Evolutionary conservation across 2,888 invertebrate species (phyloP).

Genomic region (Empis stercorea): DNA sequence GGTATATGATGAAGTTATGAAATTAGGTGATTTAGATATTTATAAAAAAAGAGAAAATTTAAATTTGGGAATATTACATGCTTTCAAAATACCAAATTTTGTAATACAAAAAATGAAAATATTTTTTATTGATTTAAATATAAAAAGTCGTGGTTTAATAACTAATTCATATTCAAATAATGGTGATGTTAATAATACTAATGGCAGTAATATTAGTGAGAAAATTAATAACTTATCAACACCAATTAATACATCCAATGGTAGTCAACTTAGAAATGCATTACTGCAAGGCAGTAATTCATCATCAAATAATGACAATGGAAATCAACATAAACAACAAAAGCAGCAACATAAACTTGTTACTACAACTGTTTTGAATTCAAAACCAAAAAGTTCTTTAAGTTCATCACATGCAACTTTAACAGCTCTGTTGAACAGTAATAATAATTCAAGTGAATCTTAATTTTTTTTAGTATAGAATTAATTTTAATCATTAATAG

Average conservation of each 20-base stretch:
- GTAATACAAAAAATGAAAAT: conserved; percentile 48
- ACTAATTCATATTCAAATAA: conserved; percentile 28
- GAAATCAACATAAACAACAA: conserved; percentile 5
- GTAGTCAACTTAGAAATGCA: conserved; percentile 31
- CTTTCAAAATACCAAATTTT: conserved; percentile 45
- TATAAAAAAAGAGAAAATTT: conserved; percentile 37
- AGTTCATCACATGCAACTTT: conserved; percentile 36
- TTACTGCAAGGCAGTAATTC: conserved; percentile 22
- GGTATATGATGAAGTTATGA: conserved; percentile 46
- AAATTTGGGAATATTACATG: conserved; percentile 28
- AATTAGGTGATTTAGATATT: conserved; percentile 43
- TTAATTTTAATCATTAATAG: too few relatives aligned
- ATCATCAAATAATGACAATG: conserved; percentile 10
- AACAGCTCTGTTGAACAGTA: conserved; percentile 31
- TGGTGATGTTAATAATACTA: neutral
- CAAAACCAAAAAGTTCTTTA: conserved; percentile 20
- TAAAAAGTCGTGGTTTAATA: conserved; percentile 34
- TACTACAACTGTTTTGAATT: neutral
- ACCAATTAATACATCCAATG: conserved; percentile 6
- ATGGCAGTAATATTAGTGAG: too few relatives aligned
- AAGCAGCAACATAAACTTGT: conserved; percentile 7
- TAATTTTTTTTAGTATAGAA: neutral
- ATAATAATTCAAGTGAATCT: conserved; percentile 10
- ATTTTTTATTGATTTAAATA: conserved; percentile 33
- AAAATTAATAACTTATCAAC: too few relatives aligned